Percentiles rank a stretch among this genome's conserved stretches.
These are phyloP conservation scores for Amblyornis subalaris DNA, from an alignment of 2,113 vertebrate species.

Conservation along the genomic window DNA sequence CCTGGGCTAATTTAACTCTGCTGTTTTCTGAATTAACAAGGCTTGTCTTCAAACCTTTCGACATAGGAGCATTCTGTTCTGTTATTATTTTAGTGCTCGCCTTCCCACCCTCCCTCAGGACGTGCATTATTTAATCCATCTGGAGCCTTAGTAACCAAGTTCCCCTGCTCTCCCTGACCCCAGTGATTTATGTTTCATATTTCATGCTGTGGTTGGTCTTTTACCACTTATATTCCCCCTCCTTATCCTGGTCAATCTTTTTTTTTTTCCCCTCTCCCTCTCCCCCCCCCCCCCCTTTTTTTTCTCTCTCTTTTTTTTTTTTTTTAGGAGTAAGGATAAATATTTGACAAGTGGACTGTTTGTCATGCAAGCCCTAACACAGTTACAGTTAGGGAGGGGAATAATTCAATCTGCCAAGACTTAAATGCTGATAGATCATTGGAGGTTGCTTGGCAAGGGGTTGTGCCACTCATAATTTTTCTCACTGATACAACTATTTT, in stretches of 20 bases:
- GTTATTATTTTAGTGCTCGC: slow-evolving; percentile 55
- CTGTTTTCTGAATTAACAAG: slow-evolving; percentile 74
- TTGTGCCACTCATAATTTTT: slow-evolving; percentile 57
- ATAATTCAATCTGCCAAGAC: slow-evolving; percentile 58
- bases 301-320: rapidly evolving
- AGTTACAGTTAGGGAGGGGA: slow-evolving; percentile 30
- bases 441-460: slow-evolving; percentile 36
- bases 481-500: slow-evolving; percentile 35
- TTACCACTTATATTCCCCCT: slow-evolving; percentile 16
- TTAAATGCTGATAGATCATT: slow-evolving; percentile 59
- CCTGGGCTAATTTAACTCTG: slow-evolving; percentile 71
- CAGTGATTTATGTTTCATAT: slow-evolving; percentile 61
- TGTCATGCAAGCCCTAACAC: slow-evolving; percentile 48
- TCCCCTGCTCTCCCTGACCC: slow-evolving; percentile 50
- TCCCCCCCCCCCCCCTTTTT: rapidly evolving
- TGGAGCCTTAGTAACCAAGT: slow-evolving; percentile 64
- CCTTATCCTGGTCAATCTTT: background rate
- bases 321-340: slow-evolving; percentile 51
- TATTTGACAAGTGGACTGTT: slow-evolving; percentile 61
- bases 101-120: slow-evolving; percentile 63
- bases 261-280: background rate
- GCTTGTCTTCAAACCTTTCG: slow-evolving; percentile 70
- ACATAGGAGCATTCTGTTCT: slow-evolving; percentile 65
- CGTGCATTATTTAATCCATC: slow-evolving; percentile 65
- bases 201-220: slow-evolving; percentile 53